Evolutionary conservation across 2,797 vertebrate genomes (phyloP).

Genomic region (Acrossocheilus fasciatus): DNA sequence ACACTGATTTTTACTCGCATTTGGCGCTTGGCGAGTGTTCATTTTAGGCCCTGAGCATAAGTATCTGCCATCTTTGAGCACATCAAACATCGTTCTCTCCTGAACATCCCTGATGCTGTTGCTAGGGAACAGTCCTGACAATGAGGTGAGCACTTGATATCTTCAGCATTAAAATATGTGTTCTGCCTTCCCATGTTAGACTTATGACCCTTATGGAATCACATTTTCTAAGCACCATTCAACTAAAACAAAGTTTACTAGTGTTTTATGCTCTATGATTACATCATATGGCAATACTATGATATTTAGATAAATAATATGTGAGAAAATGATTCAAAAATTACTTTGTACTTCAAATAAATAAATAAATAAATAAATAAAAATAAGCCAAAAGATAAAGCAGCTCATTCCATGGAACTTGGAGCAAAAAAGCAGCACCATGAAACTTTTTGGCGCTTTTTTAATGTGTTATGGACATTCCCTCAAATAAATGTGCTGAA

Average conservation of each 20-base stretch:
- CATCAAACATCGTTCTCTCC: slow-evolving; percentile 59
- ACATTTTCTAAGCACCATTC: neutral
- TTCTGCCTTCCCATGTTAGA: slow-evolving; percentile 21
- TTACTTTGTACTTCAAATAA: too few relatives aligned
- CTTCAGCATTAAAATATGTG: slow-evolving; percentile 22
- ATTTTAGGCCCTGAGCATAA: too few relatives aligned
- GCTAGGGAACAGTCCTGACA: slow-evolving; percentile 77
- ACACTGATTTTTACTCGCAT: too few relatives aligned
- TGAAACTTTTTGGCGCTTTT: neutral
- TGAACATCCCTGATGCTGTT: slow-evolving; percentile 72
- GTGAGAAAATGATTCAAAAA: neutral
- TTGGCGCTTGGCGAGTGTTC: too few relatives aligned
- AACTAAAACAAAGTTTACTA: neutral
- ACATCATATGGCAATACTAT: neutral
- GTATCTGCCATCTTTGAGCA: slow-evolving; percentile 64
- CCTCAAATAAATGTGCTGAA: neutral
- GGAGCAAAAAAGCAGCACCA: neutral
- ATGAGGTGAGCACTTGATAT: slow-evolving; percentile 39
- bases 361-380: too few relatives aligned
- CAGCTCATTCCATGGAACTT: neutral
- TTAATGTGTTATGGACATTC: neutral
- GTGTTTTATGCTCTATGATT: neutral
- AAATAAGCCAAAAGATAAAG: too few relatives aligned
- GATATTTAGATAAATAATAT: slow-evolving; percentile 5
- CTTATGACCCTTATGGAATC: slow-evolving; percentile 1